Evolutionary conservation across 2,113 vertebrate species (phyloP).

Genomic region (Setophaga coronata): DNA sequence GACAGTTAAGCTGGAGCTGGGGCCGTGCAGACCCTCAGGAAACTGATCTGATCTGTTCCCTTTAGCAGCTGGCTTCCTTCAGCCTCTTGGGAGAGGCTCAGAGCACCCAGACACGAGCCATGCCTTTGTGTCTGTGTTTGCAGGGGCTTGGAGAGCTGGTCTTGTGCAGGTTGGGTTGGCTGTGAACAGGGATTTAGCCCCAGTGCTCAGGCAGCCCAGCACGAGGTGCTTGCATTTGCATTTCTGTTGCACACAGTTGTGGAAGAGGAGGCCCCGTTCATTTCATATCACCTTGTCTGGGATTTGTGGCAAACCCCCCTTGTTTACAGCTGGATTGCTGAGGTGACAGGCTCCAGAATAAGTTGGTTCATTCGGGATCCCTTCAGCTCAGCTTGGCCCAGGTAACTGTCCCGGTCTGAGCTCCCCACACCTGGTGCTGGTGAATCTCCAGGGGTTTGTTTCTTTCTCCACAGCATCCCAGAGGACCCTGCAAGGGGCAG

Average conservation of each 20-base stretch:
- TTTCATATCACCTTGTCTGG: neutral
- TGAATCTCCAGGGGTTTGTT: neutral
- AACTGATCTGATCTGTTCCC: neutral
- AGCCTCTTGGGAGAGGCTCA: neutral
- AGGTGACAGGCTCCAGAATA: neutral
- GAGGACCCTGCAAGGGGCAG: neutral
- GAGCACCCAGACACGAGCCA: neutral
- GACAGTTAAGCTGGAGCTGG: neutral
- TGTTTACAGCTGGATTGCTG: neutral
- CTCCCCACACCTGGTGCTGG: neutral
- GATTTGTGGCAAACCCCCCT: neutral
- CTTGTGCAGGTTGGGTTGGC: fast-evolving
- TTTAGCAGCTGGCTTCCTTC: neutral
- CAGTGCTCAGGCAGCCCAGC: neutral
- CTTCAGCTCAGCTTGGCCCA: neutral
- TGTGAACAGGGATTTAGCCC: neutral
- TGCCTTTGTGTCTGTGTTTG: neutral
- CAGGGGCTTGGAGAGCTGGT: neutral
- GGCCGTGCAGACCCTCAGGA: neutral
- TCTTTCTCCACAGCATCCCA: neutral
- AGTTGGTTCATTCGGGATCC: neutral
- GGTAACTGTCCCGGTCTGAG: fast-evolving
- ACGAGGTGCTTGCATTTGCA: neutral
- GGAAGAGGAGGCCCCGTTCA: fast-evolving
- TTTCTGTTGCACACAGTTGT: fast-evolving